phyloP scores from a whole-genome alignment of 1,140 invertebrate genomes.

The Anagrus nilaparvatae region DNA sequence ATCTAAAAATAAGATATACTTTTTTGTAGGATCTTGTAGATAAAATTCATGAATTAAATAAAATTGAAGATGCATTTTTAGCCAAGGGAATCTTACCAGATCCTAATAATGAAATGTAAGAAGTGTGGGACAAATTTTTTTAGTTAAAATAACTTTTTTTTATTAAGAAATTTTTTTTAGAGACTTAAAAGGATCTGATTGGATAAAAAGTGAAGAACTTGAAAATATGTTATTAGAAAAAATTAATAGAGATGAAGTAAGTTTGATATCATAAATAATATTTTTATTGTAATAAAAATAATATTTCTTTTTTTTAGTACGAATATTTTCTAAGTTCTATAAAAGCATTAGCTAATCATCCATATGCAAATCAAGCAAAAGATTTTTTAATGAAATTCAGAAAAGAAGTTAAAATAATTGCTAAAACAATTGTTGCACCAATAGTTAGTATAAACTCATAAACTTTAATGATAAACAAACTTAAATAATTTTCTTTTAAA shows the following conservation, averaged over 20 bases:
- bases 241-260: constrained; percentile 54
- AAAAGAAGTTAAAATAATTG: constrained; percentile 45
- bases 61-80: constrained; percentile 58
- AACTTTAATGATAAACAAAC: constrained; percentile 9
- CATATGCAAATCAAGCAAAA: constrained; percentile 54
- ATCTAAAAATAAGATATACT: not conserved
- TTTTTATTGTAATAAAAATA: not conserved
- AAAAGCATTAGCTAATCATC: constrained; percentile 58
- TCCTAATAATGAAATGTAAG: constrained; percentile 49
- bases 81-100: constrained; percentile 48
- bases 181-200: constrained; percentile 45
- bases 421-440: constrained; percentile 43
- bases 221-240: constrained; percentile 60
- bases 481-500: no score
- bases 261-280: constrained; percentile 7
- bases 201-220: constrained; percentile 60
- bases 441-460: constrained; percentile 21
- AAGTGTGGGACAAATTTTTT: not conserved
- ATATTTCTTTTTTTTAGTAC: constrained; percentile 46
- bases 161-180: constrained; percentile 42
- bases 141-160: not conserved
- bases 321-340: constrained; percentile 62
- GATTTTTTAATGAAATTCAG: constrained; percentile 65
- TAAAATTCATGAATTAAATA: constrained; percentile 55
- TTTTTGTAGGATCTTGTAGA: constrained; percentile 40